Conservation (phyloP, 2,797 vertebrate genomes). For the Centroberyx gerrardi region DNA sequence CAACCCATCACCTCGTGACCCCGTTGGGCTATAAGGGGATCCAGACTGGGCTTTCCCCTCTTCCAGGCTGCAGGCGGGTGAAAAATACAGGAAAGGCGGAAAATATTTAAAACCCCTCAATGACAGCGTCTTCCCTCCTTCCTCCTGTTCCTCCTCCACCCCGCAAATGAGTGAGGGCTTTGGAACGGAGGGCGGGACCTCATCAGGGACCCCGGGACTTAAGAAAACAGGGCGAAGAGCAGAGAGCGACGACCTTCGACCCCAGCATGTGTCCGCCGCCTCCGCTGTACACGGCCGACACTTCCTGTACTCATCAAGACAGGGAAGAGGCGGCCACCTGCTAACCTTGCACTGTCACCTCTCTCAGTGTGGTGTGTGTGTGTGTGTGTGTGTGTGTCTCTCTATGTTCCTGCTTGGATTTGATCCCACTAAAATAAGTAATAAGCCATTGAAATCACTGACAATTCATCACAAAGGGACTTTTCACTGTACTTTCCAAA, state of each 20-base stretch:
- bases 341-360: slow-evolving; percentile 55
- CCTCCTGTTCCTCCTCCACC: slow-evolving; percentile 54
- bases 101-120: slow-evolving; percentile 62
- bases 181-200: slow-evolving; percentile 50
- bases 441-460: slow-evolving; percentile 57
- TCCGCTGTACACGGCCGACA: slow-evolving; percentile 66
- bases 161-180: slow-evolving; percentile 49
- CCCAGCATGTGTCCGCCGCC: slow-evolving; percentile 65
- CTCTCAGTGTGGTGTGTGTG: background rate
- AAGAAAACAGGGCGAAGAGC: slow-evolving; percentile 73
- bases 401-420: slow-evolving; percentile 51
- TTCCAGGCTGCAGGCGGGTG: slow-evolving; percentile 52
- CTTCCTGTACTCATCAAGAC: slow-evolving; percentile 77
- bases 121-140: slow-evolving; percentile 63
- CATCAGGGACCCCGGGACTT: slow-evolving; percentile 61
- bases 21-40: slow-evolving; percentile 47
- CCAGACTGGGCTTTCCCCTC: slow-evolving; percentile 53
- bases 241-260: slow-evolving; percentile 64
- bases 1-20: slow-evolving; percentile 57
- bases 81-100: slow-evolving; percentile 51
- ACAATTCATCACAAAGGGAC: background rate
- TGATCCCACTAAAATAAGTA: slow-evolving; percentile 63
- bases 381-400: slow-evolving; percentile 16
- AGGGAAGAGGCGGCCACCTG: slow-evolving; percentile 70
- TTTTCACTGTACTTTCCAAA: slow-evolving; percentile 57